Evolutionary conservation across 2,888 invertebrate species (phyloP), one percentile per base, ranked within the genome.

Genomic region (Philhelius pedissequus): DNA sequence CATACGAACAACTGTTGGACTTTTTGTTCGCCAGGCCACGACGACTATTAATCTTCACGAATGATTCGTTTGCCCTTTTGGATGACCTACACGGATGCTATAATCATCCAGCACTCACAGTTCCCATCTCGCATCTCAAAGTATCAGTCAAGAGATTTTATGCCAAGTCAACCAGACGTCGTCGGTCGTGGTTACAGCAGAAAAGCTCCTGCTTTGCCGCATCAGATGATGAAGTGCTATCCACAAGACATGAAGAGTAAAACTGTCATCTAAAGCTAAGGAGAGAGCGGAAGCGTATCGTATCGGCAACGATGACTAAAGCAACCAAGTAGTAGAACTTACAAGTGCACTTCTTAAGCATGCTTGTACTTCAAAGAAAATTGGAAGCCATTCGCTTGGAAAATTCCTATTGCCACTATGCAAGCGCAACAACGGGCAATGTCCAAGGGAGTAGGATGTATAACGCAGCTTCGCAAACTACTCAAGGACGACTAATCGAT

Each of bases 371-470:
- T 79, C 79, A 84, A 80, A 80, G 84, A 76, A 86, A 86, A 86
- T 86, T 86, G 80, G 80, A 80, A 86, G 62, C 54, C 76, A 86
- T 80, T 86, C 80, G 76, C 68, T 86, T 75, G 73, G 71, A 86
- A 86, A 86, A 86, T 80, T 80, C 76, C 71, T 60, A 76, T 76
- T 80, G 68, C 76, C 76, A 71, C 70, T 70, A 70, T 79, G 79
- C 75, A 58, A 43, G 25, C 30, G 62, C 27, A 60, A 68, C 45
- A 60, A 45, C 62, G 68, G 54, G 62, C 73, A 69, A 48, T 78
- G 78, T 83, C 83, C 83, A 74, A 48, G 35, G 50, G 50, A 68
- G 58, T 20, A 50, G 38, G 35, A 64, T 54, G 27, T 48, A 74
- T 56, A 75, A 66, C 60, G 43, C 74, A 66, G 54, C 45, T 75